Percentiles rank a stretch among this genome's conserved stretches.
Evolutionary conservation across 1,140 invertebrate genomes (phyloP).

Genomic region (Scaptomyza montana): DNA sequence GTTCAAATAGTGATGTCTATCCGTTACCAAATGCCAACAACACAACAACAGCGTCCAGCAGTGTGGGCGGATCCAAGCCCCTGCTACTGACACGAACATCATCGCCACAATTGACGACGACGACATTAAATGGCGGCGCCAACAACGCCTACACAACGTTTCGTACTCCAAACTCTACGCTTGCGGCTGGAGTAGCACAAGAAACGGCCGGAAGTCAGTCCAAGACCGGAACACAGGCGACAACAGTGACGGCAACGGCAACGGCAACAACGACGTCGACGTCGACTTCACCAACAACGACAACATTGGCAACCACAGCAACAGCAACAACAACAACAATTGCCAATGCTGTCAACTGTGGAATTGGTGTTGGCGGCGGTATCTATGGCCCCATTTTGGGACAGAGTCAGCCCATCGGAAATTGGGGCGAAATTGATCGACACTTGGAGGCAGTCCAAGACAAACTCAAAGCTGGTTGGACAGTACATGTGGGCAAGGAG

Average conservation of each 20-base stretch:
- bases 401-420: conserved; percentile 61
- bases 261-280: conserved; percentile 17
- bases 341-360: conserved; percentile 16
- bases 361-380: conserved; percentile 32
- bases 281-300: conserved; percentile 15
- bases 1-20: conserved; percentile 83
- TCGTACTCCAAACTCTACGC: conserved; percentile 35
- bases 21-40: conserved; percentile 70
- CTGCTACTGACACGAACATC: conserved; percentile 79
- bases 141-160: conserved; percentile 38
- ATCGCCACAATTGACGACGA: conserved; percentile 73
- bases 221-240: conserved; percentile 61
- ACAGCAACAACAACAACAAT: conserved; percentile 25
- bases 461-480: conserved; percentile 88
- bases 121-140: conserved; percentile 65
- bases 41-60: conserved; percentile 16
- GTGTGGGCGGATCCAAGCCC: conserved; percentile 48
- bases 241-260: conserved; percentile 14
- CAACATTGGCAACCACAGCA: conserved; percentile 20
- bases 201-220: conserved; percentile 61
- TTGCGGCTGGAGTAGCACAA: conserved; percentile 28
- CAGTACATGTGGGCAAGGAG: conserved; percentile 88
- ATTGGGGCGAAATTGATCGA: conserved; percentile 80
- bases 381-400: conserved; percentile 67
- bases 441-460: conserved; percentile 85